A percentile compares a stretch with the other conserved stretches of the same genome.
These are phyloP conservation scores for Ptychodera flava DNA, from an alignment of 35 echinoderm and acorn worm species.

Conservation along the genomic window DNA sequence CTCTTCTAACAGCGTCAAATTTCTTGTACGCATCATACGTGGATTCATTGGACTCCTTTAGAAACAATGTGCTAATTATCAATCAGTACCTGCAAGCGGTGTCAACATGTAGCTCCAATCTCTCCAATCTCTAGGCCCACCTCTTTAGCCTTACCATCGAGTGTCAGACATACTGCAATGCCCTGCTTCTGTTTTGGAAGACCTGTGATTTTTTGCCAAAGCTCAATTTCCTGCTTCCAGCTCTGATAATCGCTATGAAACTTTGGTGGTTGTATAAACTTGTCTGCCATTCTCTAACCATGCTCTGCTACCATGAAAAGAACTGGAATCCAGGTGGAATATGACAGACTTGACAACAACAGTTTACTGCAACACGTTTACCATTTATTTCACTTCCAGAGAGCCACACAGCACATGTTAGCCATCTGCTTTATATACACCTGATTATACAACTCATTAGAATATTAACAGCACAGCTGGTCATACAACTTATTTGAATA, in stretches of 20 bases:
- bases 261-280: not conserved
- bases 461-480: too few species aligned
- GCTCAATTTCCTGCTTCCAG: slow-evolving; percentile 3
- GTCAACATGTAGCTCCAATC: not conserved
- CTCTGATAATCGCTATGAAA: slow-evolving; percentile 3
- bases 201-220: not conserved
- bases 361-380: too few species aligned
- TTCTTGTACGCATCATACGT: slow-evolving; percentile 20
- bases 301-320: slow-evolving; percentile 27
- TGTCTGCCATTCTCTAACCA: not conserved
- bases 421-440: too few species aligned
- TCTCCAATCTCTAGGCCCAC: slow-evolving; percentile 8
- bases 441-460: too few species aligned
- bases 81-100: not conserved
- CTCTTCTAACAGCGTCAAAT: slow-evolving; percentile 8
- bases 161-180: slow-evolving; percentile 2
- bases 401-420: too few species aligned
- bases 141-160: too few species aligned
- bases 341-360: too few species aligned
- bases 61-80: slow-evolving; percentile 14
- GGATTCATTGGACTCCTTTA: slow-evolving; percentile 16
- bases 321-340: too few species aligned
- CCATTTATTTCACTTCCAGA: too few species aligned
- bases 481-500: too few species aligned
- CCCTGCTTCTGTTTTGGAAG: not conserved